Percentiles rank a stretch among this genome's conserved stretches.
phyloP scores from a whole-genome alignment of 2,113 vertebrate species.

The Heterotis niloticus region DNA sequence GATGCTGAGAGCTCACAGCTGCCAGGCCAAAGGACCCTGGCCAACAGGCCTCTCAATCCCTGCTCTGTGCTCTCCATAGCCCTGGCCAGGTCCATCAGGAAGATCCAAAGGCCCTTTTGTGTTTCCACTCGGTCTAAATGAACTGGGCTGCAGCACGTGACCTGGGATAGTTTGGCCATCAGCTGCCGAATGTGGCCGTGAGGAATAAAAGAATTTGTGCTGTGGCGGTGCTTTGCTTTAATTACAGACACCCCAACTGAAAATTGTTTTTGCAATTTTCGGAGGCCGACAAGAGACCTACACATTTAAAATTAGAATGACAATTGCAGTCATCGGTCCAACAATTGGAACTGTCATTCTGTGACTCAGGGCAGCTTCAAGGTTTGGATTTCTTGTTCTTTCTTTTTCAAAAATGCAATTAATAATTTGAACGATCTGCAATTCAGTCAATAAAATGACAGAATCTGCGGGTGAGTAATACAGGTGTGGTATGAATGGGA shows the following conservation, averaged over 20 bases:
- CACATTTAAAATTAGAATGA: constrained; percentile 13
- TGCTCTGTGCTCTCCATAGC: no score
- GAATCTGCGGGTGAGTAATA: no score
- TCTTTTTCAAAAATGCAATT: constrained; percentile 21
- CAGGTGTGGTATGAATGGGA: no score
- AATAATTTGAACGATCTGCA: constrained; percentile 32
- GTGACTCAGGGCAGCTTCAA: background rate
- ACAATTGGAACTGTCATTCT: constrained; percentile 26
- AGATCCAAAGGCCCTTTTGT: no score
- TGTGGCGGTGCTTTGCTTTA: constrained; percentile 3
- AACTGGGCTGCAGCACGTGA: no score
- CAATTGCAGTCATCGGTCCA: constrained; percentile 22
- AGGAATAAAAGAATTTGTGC: constrained; percentile 2
- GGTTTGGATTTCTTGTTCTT: constrained; percentile 42
- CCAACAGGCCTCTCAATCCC: no score
- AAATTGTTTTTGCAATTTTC: constrained; percentile 9
- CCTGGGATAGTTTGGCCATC: background rate
- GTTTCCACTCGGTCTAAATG: no score
- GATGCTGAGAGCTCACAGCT: background rate
- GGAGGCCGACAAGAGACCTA: constrained; percentile 9
- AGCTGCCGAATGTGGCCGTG: background rate
- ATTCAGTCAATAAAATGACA: constrained; percentile 2
- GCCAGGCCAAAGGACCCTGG: background rate
- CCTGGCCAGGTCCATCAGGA: background rate
- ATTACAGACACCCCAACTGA: background rate